Conservation (phyloP, 2,113 vertebrate species). For the Trematomus loennbergii region DNA sequence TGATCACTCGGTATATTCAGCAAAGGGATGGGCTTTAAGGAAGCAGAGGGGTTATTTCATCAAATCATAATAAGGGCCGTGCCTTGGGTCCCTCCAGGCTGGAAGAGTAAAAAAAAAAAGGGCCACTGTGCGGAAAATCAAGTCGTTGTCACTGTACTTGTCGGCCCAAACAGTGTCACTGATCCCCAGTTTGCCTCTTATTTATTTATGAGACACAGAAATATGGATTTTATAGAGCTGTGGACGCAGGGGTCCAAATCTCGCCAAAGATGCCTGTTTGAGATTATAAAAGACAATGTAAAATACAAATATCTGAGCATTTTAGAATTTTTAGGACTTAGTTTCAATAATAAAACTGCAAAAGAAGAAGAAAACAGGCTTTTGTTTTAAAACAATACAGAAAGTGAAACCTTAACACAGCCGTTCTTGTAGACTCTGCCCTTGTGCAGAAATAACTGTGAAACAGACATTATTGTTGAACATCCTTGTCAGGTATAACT, state of each 20-base stretch:
- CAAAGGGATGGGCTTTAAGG: slow-evolving; percentile 71
- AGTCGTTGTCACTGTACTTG: slow-evolving; percentile 64
- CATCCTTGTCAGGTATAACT: background rate
- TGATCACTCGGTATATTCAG: slow-evolving; percentile 70
- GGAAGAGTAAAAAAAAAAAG: slow-evolving; percentile 24
- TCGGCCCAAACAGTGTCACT: slow-evolving; percentile 52
- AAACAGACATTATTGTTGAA: background rate
- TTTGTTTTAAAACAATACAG: slow-evolving; percentile 11
- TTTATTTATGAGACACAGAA: slow-evolving; percentile 48
- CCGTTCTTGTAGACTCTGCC: background rate
- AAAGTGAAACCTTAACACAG: slow-evolving; percentile 61
- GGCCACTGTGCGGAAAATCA: slow-evolving; percentile 66
- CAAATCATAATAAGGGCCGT: slow-evolving; percentile 69
- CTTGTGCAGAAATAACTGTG: background rate
- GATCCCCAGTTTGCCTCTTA: slow-evolving; percentile 36
- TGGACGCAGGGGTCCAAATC: background rate
- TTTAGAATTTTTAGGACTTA: background rate
- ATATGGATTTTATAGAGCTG: slow-evolving; percentile 43
- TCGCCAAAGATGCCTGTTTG: slow-evolving; percentile 14
- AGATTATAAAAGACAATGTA: background rate
- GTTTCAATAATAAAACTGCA: background rate
- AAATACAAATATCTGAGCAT: background rate
- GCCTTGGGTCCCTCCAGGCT: slow-evolving; percentile 57
- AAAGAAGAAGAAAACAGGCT: too few relatives aligned
- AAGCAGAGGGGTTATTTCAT: slow-evolving; percentile 73